phyloP scores from a whole-genome alignment of 2,113 vertebrate species.

The Festucalex cinctus region DNA sequence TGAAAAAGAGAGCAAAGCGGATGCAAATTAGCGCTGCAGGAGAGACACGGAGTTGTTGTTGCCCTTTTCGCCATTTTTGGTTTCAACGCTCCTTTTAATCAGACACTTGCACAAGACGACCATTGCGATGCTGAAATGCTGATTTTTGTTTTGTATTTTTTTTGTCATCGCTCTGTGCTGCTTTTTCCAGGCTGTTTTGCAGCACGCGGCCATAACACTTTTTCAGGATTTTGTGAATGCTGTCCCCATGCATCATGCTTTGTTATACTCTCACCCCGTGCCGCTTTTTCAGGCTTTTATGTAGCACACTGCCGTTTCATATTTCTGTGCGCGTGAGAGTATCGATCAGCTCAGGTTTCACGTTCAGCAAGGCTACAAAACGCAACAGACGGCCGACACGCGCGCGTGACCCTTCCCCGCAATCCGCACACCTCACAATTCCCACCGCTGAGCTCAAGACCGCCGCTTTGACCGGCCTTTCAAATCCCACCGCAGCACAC shows the following conservation, averaged over 20 bases:
- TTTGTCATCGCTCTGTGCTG: not conserved
- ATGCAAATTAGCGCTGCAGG: constrained; percentile 42
- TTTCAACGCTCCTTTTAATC: not conserved
- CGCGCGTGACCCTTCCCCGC: constrained; percentile 9
- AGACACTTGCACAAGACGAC: not conserved
- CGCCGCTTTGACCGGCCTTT: constrained; percentile 22
- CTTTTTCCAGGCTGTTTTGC: not conserved
- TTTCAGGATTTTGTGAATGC: not conserved
- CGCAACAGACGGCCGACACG: constrained; percentile 27
- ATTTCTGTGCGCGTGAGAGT: constrained; percentile 14
- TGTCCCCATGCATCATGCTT: not conserved
- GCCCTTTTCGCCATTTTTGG: constrained; percentile 15
- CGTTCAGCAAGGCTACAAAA: constrained; percentile 39
- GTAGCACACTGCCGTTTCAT: not conserved
- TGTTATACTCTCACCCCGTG: not conserved
- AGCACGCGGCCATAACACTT: too few relatives aligned
- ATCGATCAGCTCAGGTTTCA: constrained; percentile 54
- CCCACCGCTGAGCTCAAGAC: constrained; percentile 22
- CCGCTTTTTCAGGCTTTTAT: not conserved
- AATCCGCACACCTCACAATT: not conserved
- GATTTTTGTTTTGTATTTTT: not conserved
- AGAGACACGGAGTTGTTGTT: constrained; percentile 25
- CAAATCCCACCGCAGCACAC: constrained; percentile 17
- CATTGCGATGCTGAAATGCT: not conserved
- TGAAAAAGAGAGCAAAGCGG: constrained; percentile 22